phyloP scores from a whole-genome alignment of 2,113 vertebrate species.

The Recurvirostra avosetta region DNA sequence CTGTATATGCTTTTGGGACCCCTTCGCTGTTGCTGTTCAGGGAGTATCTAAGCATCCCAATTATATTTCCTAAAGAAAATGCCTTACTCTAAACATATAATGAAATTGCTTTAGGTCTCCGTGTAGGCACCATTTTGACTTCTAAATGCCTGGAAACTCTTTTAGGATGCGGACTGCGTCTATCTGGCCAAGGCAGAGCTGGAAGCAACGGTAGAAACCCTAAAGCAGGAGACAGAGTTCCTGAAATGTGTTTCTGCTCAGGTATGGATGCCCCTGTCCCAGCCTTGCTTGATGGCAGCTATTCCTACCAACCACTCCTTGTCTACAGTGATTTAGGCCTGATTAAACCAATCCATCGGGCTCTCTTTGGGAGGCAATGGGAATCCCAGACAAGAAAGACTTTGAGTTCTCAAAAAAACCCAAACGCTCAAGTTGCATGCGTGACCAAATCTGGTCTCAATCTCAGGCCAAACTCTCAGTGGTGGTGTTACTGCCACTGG shows the following conservation, averaged over 20 bases:
- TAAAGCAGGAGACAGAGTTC: slow-evolving; percentile 62
- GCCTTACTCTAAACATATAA: neutral
- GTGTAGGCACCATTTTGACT: neutral
- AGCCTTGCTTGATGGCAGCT: neutral
- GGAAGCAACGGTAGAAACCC: slow-evolving; percentile 41
- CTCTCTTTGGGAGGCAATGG: neutral
- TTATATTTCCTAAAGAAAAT: neutral
- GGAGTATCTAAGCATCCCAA: neutral
- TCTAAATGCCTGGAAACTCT: neutral
- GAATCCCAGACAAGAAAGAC: neutral
- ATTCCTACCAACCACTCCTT: neutral
- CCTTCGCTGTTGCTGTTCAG: neutral
- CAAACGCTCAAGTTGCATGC: neutral
- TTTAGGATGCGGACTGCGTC: slow-evolving; percentile 63
- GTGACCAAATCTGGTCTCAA: neutral
- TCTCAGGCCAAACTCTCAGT: neutral
- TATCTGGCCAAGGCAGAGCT: slow-evolving; percentile 65
- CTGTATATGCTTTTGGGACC: neutral
- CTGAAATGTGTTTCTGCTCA: slow-evolving; percentile 29
- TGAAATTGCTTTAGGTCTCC: neutral
- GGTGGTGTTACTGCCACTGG: neutral
- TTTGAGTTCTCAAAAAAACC: neutral
- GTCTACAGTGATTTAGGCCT: neutral
- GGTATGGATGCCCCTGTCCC: slow-evolving; percentile 27
- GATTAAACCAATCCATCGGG: neutral